Conservation (phyloP, 64 coral and sea anemone genomes). For the Platygyra sinensis region DNA sequence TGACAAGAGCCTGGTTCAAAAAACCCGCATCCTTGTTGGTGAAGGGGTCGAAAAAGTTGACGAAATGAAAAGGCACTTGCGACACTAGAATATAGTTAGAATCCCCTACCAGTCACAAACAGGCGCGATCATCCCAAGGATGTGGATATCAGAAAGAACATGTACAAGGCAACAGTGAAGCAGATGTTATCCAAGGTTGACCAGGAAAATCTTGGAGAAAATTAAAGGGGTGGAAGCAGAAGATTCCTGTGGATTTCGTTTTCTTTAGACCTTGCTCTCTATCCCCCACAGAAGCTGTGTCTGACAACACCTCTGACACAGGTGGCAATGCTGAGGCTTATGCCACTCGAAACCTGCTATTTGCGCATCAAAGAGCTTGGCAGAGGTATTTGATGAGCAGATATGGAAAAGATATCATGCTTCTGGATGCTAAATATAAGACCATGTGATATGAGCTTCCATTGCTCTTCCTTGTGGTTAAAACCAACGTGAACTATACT, state of each 20-base stretch:
- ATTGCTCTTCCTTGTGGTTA: slow-evolving; percentile 70
- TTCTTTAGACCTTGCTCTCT: slow-evolving; percentile 68
- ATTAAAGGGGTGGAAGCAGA: slow-evolving; percentile 61
- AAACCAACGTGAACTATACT: slow-evolving; percentile 68
- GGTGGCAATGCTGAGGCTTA: slow-evolving; percentile 34
- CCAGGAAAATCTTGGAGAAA: slow-evolving; percentile 78
- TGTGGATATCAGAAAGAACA: slow-evolving; percentile 72
- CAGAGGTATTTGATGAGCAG: slow-evolving; percentile 57
- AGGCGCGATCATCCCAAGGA: slow-evolving; percentile 78
- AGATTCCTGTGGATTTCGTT: slow-evolving; percentile 45
- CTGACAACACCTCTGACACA: slow-evolving; percentile 27
- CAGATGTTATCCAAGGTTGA: slow-evolving; percentile 66
- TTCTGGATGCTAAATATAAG: slow-evolving; percentile 82
- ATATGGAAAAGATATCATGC: slow-evolving; percentile 76
- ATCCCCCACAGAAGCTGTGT: slow-evolving; percentile 40
- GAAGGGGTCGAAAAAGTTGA: slow-evolving; percentile 84
- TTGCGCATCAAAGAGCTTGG: slow-evolving; percentile 77
- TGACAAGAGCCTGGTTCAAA: too few species aligned
- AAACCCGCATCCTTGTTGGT: slow-evolving; percentile 53
- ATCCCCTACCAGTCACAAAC: slow-evolving; percentile 58
- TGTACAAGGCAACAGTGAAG: slow-evolving; percentile 74
- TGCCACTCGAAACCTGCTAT: too few species aligned
- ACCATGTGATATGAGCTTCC: slow-evolving; percentile 82
- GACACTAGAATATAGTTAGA: slow-evolving; percentile 51
- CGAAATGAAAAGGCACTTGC: slow-evolving; percentile 82